Evolutionary conservation across 2,797 vertebrate genomes (phyloP), one percentile per base, ranked within the genome.

Genomic region (Paguma larvata): DNA sequence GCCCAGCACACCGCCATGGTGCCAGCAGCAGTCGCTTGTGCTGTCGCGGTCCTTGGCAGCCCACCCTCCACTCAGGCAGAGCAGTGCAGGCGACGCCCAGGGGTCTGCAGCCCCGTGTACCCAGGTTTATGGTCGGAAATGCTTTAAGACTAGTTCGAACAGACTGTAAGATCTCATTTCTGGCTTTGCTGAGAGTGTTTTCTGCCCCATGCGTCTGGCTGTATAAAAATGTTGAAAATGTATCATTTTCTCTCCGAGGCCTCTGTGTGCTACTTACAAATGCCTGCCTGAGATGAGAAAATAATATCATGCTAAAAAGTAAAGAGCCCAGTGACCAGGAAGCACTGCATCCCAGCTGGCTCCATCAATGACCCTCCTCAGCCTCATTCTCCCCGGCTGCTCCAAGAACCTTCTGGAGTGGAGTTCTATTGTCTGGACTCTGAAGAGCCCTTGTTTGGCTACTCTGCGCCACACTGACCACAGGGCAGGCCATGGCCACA

Each of bases 381-480:
- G 41, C 25, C 91, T 34, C 25, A 21, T n/a, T 62, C 63, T 30
- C 68, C 19, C 6, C 0, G 25, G 46, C 6, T 3, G 48, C 65
- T 21, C 32, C 32, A 2, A 38, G 34, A 70, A 32, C 73, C 32
- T 18, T n/a, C 59, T 2, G 0, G 41, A 6, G 18, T 0, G 18
- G 4, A 9, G 46, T 10, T 21, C 72, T 15, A 44, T 16, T 3
- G 18, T 12, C 9, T 19, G 6, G 46, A 53, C 56, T 12, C 72
- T 14, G n/a, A n/a, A 5, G 12, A 13, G 19, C 15, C n/a, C 19
- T 19, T 9, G 0, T 12, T 1, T 48, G 13, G 23, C 32, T 4
- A 12, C 46, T 34, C 46, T 2, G 18, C n/a, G 15, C 48, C 7
- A 0, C 5, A 32, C 21, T 9, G 15, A 3, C 73, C 32, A 3